Base-by-base conservation (phyloP, 2,888 invertebrate genomes). In the Ptilodon capucinus region DNA sequence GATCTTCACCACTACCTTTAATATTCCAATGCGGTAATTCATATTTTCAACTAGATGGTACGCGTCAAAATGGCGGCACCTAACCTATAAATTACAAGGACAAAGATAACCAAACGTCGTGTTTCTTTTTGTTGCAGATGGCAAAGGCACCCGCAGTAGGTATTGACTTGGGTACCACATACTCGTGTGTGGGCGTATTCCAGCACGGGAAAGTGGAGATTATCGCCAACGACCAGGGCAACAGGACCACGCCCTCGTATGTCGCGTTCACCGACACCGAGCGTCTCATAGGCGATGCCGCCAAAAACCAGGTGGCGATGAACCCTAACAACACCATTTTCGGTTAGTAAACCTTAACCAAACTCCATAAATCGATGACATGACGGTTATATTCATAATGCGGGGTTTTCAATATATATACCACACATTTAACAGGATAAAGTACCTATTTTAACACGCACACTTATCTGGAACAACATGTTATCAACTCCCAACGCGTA, bases 151-250 rank as follows among this genome's bases (percentile, higher is more conserved):
- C 96, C 79, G 96, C 96, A 83, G 95, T 98, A 80, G 98, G 98
- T 93, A 98, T 98, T 91, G 98, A 98, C 93, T 93, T 98, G 89
- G 98, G 98, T 67, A 98, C 98, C 68, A 98, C 98, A 60, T 98
- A 98, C 90, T 98, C 97, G 46, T 97, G 97, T 79, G 97, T 97
- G 65, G 97, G 97, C 71, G 97, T 97, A 61, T 97, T 97, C 93
- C 96, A 96, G 91, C 95, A 97, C 89, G 97, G 97, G 61, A 96
- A 96, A 90, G 96, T 97, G 74, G 96, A 96, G 90, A 96, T 96
- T 84, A 96, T 96, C 87, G 96, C 96, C 81, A 97, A 97, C 83
- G 96, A 96, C 86, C 96, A 97, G 90, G 97, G 97, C 84, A 97
- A 97, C 92, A 92, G 97, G 81, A 97, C 97, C 60, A 97, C 97